These are phyloP conservation scores for Bactericera cockerelli DNA, from an alignment of 1,140 invertebrate species.

Conservation along the genomic window DNA sequence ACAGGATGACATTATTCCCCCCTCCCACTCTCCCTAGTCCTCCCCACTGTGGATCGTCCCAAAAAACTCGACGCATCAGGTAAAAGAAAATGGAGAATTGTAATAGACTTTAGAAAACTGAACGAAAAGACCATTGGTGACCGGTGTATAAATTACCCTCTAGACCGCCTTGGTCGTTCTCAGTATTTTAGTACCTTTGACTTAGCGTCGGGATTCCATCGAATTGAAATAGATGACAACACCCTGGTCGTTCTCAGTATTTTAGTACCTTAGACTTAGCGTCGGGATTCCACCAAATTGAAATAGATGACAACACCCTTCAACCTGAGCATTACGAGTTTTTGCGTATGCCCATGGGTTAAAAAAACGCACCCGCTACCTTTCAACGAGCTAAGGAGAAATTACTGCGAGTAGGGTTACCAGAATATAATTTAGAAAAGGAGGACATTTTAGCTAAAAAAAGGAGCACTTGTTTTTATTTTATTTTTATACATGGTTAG, in stretches of 20 bases:
- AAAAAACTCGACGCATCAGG: conserved; percentile 21
- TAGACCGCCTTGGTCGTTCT: conserved; percentile 29
- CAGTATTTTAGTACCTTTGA: conserved; percentile 34
- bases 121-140: conserved; percentile 27
- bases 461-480: too few relatives aligned
- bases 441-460: too few relatives aligned
- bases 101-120: conserved; percentile 27
- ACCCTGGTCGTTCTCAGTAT: too few relatives aligned
- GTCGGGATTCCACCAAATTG: conserved; percentile 24
- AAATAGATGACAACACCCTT: conserved; percentile 40
- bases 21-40: conserved; percentile 16
- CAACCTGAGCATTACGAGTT: conserved; percentile 26
- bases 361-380: conserved; percentile 28
- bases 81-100: conserved; percentile 26
- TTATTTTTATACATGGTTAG: too few relatives aligned
- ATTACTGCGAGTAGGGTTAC: neutral
- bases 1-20: conserved; percentile 14
- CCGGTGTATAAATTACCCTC: conserved; percentile 31
- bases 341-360: conserved; percentile 28
- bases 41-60: conserved; percentile 17
- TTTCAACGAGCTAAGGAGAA: conserved; percentile 24
- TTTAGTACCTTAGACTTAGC: too few relatives aligned
- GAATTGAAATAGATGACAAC: conserved; percentile 31
- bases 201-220: conserved; percentile 34
- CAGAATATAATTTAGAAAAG: too few relatives aligned